Percentiles rank a stretch among this genome's conserved stretches.
These are phyloP conservation scores for Oligia latruncula DNA, from an alignment of 2,888 invertebrate genomes.

Conservation along the genomic window DNA sequence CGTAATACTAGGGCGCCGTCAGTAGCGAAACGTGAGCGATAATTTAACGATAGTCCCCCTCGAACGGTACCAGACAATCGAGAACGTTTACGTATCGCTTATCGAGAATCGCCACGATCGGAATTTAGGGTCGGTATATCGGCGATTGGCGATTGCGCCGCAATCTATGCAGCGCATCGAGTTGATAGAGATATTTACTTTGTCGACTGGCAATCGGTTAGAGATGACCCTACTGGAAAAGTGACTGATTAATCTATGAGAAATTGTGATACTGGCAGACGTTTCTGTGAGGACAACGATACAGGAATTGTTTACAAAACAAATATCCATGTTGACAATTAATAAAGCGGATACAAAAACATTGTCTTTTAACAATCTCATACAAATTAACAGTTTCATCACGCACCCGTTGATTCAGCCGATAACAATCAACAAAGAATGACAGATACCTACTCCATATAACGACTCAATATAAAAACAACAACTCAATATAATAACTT, in stretches of 20 bases:
- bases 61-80: conserved; percentile 85
- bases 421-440: conserved; percentile 44
- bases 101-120: conserved; percentile 85
- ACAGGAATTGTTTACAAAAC: conserved; percentile 5
- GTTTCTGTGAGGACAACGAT: neutral
- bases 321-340: conserved; percentile 4
- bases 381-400: conserved; percentile 29
- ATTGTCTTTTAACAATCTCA: conserved; percentile 19
- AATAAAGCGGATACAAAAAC: conserved; percentile 8
- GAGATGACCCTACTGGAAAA: conserved; percentile 43
- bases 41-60: conserved; percentile 84
- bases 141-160: conserved; percentile 64
- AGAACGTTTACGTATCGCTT: conserved; percentile 87
- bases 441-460: neutral
- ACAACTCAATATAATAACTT: conserved; percentile 36
- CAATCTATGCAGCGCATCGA: conserved; percentile 75
- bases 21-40: conserved; percentile 89
- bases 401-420: conserved; percentile 9
- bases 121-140: conserved; percentile 82
- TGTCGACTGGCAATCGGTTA: conserved; percentile 55
- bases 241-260: conserved; percentile 29
- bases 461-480: conserved; percentile 46
- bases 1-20: conserved; percentile 80
- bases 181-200: conserved; percentile 76
- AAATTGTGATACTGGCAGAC: neutral